Evolutionary conservation across 2,113 vertebrate genomes (phyloP), one percentile per base, ranked within the genome.

Genomic region (Corythoichthys haematopterus): DNA sequence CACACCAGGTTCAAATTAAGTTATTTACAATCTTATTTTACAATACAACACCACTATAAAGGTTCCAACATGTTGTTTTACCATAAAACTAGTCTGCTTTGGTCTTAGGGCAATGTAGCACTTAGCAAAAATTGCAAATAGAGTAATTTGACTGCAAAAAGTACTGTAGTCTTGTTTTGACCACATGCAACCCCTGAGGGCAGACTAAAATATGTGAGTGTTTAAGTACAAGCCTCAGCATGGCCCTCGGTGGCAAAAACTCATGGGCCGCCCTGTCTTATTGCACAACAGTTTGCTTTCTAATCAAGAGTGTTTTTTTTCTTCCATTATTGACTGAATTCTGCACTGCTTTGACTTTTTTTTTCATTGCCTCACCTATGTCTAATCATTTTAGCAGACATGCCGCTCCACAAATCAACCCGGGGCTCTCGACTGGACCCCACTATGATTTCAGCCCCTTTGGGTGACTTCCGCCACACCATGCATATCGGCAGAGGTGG

Each of bases 401-500:
- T 95, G 94, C 93, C 94, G 4, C 92, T 94, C 64, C 91, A 94
- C 85, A 95, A 95, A 87, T 91, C 93, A 37, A 68, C 89, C 63
- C 91, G 92, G 72, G 89, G 85, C 13, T 76, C 85, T 6, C 92
- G 94, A 45, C 83, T 93, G 86, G 91, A 92, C 78, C 92, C 93
- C 10, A 93, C 93, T 61, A 91, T 93, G 88, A 95, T 96, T 84
- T 95, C 94, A 0, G 94, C 94, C 37, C 94, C 94, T 0, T 81
- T 95, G 2, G 94, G 93, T 0, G 94, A 96, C 87, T 95, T 95
- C 84, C 91, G 94, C 10, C 94, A 95, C 89, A 95, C 94, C 14
- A 92, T 96, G 93, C 94, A 96, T 80, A 93, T 96, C 16, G 94
- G 94, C 6, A 89, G 94, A 40, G 92, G 94, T 4, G 94, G 94